A percentile compares a stretch with the other conserved stretches of the same genome.
phyloP scores from a whole-genome alignment of 2,113 vertebrate genomes.

The Hydrochoerus hydrochaeris region DNA sequence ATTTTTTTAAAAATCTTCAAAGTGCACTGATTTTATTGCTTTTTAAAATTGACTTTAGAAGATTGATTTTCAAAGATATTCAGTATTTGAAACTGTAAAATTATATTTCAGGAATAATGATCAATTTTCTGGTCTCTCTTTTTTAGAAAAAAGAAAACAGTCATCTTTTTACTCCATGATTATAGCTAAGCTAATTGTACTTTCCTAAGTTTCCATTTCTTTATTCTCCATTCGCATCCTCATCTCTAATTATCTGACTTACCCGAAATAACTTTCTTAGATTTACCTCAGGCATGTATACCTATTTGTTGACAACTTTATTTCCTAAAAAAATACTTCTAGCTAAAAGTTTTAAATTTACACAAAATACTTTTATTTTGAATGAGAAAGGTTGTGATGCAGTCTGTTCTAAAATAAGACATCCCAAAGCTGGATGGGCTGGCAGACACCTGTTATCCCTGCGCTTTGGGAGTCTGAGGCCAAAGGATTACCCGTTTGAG shows the following conservation, averaged over 20 bases:
- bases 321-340: background rate
- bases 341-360: background rate
- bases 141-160: background rate
- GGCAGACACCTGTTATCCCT: background rate
- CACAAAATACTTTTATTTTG: background rate
- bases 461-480: background rate
- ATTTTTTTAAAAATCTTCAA: background rate
- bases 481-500: background rate
- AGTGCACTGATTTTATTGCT: background rate
- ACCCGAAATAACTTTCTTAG: background rate
- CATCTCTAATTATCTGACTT: background rate
- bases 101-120: background rate
- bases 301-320: background rate
- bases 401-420: background rate
- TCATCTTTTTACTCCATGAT: background rate
- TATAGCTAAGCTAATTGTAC: background rate
- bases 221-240: background rate
- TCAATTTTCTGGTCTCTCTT: background rate
- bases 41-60: slow-evolving; percentile 37
- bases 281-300: background rate
- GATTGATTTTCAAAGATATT: background rate
- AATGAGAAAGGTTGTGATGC: background rate
- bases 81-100: background rate
- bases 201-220: background rate
- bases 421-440: background rate